Conservation (phyloP, 2,113 vertebrate species). For the Chlamydotis undulata region DNA sequence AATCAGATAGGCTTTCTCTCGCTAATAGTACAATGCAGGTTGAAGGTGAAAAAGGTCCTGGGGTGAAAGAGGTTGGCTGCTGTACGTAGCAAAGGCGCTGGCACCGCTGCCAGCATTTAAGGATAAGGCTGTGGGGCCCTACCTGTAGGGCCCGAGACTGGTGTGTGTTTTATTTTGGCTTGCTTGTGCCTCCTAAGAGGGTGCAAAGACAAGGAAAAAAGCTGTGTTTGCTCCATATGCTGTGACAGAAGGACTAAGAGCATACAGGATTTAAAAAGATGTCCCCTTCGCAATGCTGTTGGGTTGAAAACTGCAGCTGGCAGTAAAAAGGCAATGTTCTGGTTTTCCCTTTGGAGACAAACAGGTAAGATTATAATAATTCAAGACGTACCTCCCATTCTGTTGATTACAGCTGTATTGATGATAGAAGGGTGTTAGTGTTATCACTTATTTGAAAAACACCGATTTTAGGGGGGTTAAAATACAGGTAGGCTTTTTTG, state of each 20-base stretch:
- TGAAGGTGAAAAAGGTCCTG: background rate
- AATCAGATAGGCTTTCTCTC: background rate
- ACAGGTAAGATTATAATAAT: background rate
- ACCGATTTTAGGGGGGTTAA: background rate
- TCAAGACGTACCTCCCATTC: rapidly evolving
- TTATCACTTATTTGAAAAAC: background rate
- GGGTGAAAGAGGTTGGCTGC: background rate
- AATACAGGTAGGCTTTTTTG: background rate
- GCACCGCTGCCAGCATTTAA: rapidly evolving
- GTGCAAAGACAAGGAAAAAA: background rate
- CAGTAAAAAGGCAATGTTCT: background rate
- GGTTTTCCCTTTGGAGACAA: background rate
- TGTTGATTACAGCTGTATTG: background rate
- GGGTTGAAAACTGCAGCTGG: background rate
- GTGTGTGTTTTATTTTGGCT: background rate
- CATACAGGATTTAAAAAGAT: background rate
- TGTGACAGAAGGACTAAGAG: background rate
- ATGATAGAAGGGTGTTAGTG: background rate
- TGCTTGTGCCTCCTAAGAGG: background rate
- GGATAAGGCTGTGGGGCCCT: background rate
- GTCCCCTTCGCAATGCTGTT: background rate
- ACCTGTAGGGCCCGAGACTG: no score
- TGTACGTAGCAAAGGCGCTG: rapidly evolving
- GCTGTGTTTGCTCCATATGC: background rate
- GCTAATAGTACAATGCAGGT: rapidly evolving